Evolutionary conservation across 2,113 vertebrate genomes (phyloP), one percentile per base, ranked within the genome.

Genomic region (Lamprologus tigripictilis): DNA sequence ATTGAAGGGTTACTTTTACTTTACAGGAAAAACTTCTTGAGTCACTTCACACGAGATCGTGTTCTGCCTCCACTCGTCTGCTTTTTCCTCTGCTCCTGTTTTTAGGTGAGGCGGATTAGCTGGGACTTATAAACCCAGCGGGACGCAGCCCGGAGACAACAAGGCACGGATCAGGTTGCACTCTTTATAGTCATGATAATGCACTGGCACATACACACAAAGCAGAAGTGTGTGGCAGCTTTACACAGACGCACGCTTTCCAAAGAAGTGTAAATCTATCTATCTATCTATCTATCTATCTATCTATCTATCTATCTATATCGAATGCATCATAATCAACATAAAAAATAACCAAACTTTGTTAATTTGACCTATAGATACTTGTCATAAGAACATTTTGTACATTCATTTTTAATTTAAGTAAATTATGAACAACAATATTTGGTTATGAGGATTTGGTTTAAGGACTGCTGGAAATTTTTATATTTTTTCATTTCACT

Each of bases 61-160:
- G 28, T n/a, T 84, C 28, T 16, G 40, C 54, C 73, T 47, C 31
- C 11, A n/a, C 85, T 57, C 47, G 3, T 8, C 71, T 3, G 1
- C n/a, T 42, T 55, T 58, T 37, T 37, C 61, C 61, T 80, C 73
- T 17, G 66, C 85, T 89, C 80, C 84, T 63, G 85, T 89, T 87
- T 94, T 90, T 90, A 93, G 92, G 82, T 42, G 83, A 88, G 84
- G 87, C 49, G 86, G 88, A 90, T 92, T 87, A 88, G 47, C 80
- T 17, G 76, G 58, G 83, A 80, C 51, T 92, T 88, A 83, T 4
- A 61, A 81, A 78, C 87, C 21, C 82, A 31, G 51, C 11, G 8
- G 45, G 76, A 78, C 5, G 10, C 73, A 78, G 45, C 45, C 42
- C 45, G 3, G 82, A 87, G 79, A 76, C 63, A n/a, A 33, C 33